Evolutionary conservation across 2,797 vertebrate genomes (phyloP), one percentile per base, ranked within the genome.

Genomic region (Lepus oiostolus): DNA sequence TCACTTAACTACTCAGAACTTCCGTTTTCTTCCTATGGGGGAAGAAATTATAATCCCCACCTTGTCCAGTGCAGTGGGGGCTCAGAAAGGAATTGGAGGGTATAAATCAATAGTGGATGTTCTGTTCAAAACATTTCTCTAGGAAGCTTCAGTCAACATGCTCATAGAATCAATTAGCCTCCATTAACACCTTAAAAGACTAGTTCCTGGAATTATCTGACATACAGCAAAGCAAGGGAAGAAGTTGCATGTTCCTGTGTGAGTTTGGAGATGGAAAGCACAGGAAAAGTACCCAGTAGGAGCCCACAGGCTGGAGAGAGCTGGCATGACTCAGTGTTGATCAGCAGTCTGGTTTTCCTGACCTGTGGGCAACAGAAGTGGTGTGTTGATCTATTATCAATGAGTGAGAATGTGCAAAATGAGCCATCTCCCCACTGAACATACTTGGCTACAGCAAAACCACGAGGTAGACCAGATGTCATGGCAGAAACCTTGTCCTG

Each of bases 101-200:
- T 68, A 4, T 63, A 52, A 68, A 28, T 70, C 38, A 79, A 68
- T 38, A 9, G 17, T 62, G 35, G 2, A 4, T 82, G 54, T 79
- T 90, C 58, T 32, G 35, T 71, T 93, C 42, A 52, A 90, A 88
- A 2, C 12, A 71, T 84, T 90, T 91, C 21, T 75, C 21, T 24
- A 72, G 76, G 67, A 86, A 42, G 35, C 28, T 3, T 58, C 17
- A 5, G n/a, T 62, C 35, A 71, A 89, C 91, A 84, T 89, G 26
- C 12, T 72, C 17, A 93, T 81, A 24, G 14, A 83, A 80, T 83
- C 38, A 68, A 50, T 81, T 77, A 62, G n/a, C 42, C 8, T 70
- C 28, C 50, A 68, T 28, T 71, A 82, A 83, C 26, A 79, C 67
- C 26, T 32, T 54, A 63, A 95, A 82, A 89, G 11, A 35, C 47